These are phyloP conservation scores for Tachystola acroxantha DNA, from an alignment of 2,888 invertebrate genomes.

Conservation along the genomic window DNA sequence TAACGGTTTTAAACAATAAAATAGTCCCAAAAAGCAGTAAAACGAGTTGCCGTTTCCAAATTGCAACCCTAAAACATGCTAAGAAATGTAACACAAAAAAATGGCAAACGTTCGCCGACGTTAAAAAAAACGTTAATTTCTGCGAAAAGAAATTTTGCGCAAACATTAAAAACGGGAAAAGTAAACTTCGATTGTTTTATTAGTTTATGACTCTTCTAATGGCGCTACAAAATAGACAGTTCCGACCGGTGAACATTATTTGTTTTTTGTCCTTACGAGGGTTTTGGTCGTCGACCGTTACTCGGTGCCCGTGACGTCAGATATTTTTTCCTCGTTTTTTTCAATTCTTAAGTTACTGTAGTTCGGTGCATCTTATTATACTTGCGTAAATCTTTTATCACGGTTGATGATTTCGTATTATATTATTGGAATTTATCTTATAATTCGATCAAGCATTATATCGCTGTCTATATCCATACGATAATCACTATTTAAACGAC, in stretches of 20 bases:
- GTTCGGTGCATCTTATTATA: no score
- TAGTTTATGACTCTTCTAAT: constrained; percentile 34
- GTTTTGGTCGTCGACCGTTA: constrained; percentile 31
- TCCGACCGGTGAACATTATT: constrained; percentile 19
- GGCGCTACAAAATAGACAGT: constrained; percentile 22
- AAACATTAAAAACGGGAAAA: constrained; percentile 25
- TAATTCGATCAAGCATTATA: no score
- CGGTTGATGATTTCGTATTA: no score
- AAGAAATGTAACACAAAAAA: constrained; percentile 15
- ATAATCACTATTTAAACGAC: no score
- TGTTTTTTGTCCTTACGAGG: constrained; percentile 21
- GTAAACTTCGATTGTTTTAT: constrained; percentile 32
- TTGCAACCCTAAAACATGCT: constrained; percentile 31
- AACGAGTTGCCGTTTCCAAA: constrained; percentile 16
- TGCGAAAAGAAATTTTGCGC: constrained; percentile 67
- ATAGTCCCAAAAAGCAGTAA: not conserved
- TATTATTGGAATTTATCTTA: no score
- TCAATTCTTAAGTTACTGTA: not conserved
- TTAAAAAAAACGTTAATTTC: constrained; percentile 29
- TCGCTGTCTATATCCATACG: no score
- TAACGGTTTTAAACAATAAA: no score
- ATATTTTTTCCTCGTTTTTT: constrained; percentile 15
- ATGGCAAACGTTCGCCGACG: constrained; percentile 24
- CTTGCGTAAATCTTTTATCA: no score
- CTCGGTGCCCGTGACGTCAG: constrained; percentile 36